These are phyloP conservation scores for Uropetala carovei DNA, from an alignment of 2,888 invertebrate species.

Conservation along the genomic window DNA sequence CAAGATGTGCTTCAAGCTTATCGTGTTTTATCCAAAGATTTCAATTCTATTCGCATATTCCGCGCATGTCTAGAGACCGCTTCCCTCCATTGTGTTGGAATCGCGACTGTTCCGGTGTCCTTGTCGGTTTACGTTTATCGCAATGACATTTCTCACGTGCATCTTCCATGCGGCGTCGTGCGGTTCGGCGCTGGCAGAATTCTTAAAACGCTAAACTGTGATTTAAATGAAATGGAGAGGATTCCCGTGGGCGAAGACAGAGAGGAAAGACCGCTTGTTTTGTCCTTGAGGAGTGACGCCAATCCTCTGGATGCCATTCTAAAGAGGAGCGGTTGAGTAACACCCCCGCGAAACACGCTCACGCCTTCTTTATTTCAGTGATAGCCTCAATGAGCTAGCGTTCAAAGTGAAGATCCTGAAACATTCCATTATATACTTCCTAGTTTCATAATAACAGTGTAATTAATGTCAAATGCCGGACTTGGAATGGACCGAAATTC, in stretches of 20 bases:
- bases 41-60: no score
- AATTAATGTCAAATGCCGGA: no score
- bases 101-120: not conserved
- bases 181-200: not conserved
- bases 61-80: not conserved
- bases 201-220: not conserved
- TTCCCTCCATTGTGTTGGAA: conserved; percentile 5
- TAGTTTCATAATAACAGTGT: no score
- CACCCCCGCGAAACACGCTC: no score
- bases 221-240: not conserved
- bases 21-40: no score
- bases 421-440: no score
- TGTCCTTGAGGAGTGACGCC: not conserved
- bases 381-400: no score
- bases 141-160: not conserved
- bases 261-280: not conserved
- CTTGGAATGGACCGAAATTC: no score
- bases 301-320: not conserved
- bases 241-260: not conserved
- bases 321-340: not conserved
- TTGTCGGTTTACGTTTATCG: not conserved
- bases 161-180: not conserved
- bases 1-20: no score
- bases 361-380: no score
- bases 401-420: no score